Percentiles rank a stretch among this genome's conserved stretches.
These are phyloP conservation scores for Rhagoletis pomonella DNA, from an alignment of 1,140 invertebrate genomes.

Conservation along the genomic window DNA sequence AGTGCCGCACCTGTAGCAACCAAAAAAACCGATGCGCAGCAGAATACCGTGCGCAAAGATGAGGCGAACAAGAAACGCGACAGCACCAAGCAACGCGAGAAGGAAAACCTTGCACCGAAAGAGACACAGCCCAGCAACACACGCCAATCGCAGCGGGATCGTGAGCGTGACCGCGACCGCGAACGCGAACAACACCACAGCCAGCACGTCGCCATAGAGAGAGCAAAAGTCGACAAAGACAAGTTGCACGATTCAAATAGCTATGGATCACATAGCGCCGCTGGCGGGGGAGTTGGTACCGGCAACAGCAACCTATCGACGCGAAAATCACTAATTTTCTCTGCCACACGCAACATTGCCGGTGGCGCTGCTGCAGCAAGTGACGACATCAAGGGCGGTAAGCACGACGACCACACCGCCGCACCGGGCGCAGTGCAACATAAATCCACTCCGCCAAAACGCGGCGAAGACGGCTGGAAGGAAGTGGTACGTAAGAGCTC, in stretches of 20 bases:
- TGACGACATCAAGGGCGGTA: not conserved
- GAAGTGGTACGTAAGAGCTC: slow-evolving; percentile 92
- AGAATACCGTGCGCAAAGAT: slow-evolving; percentile 16
- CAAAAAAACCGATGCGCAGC: not conserved
- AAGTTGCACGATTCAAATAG: slow-evolving; percentile 8
- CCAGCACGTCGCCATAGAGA: not conserved
- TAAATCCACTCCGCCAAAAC: slow-evolving; percentile 58
- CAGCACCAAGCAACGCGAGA: slow-evolving; percentile 66
- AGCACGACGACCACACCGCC: not conserved
- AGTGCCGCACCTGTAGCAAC: slow-evolving; percentile 52
- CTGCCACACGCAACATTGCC: slow-evolving; percentile 47
- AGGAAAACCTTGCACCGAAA: slow-evolving; percentile 73
- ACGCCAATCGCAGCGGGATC: slow-evolving; percentile 59
- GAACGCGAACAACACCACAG: slow-evolving; percentile 54
- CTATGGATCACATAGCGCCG: not conserved
- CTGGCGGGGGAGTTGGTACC: not conserved
- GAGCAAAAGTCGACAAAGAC: slow-evolving; percentile 43
- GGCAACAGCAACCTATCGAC: not conserved
- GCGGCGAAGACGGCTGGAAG: slow-evolving; percentile 95
- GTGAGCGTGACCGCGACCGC: slow-evolving; percentile 36
- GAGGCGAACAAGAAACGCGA: slow-evolving; percentile 59
- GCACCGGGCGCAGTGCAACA: not conserved
- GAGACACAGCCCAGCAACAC: slow-evolving; percentile 58
- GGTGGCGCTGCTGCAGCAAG: not conserved
- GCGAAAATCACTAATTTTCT: slow-evolving; percentile 58